A percentile compares a stretch with the other conserved stretches of the same genome.
phyloP scores from a whole-genome alignment of 1,140 invertebrate genomes.

The Pomacea maculata region DNA sequence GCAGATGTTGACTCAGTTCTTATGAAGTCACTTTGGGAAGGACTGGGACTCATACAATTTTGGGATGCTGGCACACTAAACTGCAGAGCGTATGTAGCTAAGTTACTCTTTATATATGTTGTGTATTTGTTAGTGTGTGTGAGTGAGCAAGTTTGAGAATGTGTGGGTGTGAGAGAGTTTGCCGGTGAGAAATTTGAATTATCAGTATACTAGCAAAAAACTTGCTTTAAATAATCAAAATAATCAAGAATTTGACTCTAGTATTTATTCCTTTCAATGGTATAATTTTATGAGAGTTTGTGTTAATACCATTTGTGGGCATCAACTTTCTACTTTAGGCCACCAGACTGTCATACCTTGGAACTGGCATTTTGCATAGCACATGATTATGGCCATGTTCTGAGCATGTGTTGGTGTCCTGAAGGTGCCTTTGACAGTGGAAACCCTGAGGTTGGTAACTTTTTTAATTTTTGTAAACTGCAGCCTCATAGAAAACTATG shows the following conservation, averaged over 20 bases:
- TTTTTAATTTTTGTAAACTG: too few species aligned
- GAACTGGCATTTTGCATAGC: neutral
- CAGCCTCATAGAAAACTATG: too few species aligned
- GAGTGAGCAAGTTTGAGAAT: neutral
- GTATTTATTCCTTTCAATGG: neutral
- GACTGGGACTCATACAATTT: slow-evolving; percentile 10
- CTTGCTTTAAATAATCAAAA: too few species aligned
- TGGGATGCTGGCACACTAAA: slow-evolving; percentile 13
- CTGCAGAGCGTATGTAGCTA: slow-evolving; percentile 7
- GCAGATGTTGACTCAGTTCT: neutral
- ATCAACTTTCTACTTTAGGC: neutral
- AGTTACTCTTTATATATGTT: neutral
- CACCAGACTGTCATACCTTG: neutral
- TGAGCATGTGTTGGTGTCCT: slow-evolving; percentile 6
- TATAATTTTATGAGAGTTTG: neutral
- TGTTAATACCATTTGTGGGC: neutral
- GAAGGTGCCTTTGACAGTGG: neutral
- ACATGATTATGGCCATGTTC: slow-evolving; percentile 7
- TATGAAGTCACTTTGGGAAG: neutral
- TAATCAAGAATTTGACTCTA: neutral
- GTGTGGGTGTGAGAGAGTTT: neutral
- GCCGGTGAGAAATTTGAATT: neutral
- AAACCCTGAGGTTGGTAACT: neutral
- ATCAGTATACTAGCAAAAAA: too few species aligned
- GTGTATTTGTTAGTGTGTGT: neutral